Base-by-base conservation (phyloP, 2,797 vertebrate species). In the Channa striata region DNA sequence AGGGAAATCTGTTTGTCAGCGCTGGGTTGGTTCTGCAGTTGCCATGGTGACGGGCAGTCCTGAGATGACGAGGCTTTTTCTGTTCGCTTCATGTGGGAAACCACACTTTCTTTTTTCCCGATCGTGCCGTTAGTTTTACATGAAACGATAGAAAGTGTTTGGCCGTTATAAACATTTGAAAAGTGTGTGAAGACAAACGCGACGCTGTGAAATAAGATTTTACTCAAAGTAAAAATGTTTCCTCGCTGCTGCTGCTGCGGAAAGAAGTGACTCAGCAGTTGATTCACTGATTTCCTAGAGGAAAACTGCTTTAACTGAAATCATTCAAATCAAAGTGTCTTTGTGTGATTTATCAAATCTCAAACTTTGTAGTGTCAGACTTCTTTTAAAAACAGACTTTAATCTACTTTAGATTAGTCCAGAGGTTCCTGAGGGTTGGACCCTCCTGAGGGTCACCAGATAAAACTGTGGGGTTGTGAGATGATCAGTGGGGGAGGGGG, bases 11-110 rank as follows among this genome's bases (percentile, higher is more conserved):
- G 8, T 34, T 59, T 39, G 59, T 52, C 37, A 14, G 46, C 58
- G 68, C 47, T 33, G 56, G 64, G 60, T 17, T 76, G 76, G 42
- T 56, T 46, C 46, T 59, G 59, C 61, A 44, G 84, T 87, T 89
- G 72, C 81, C 71, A 85, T 86, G 68, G 84, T 19, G 57, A 86
- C 30, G 30, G 65, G 65, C 21, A 47, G 46, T 72, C 78, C 76
- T 72, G 36, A 76, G 60, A 77, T 65, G 74, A 80, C 60, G 56
- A 49, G 53, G 25, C 50, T 70, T 42, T 59, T 54, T 44, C 48
- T 72, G 54, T 63, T 44, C 1, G 23, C 53, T 53, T 52, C 25
- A 1, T 48, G 52, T 67, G 71, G 68, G 52, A 60, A 73, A 72
- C 68, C 36, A 52, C 47, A 12, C 20, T 4, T 1, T 47, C 21